Conservation (phyloP, 2,113 vertebrate genomes). For the Heterotilapia buettikoferi region DNA sequence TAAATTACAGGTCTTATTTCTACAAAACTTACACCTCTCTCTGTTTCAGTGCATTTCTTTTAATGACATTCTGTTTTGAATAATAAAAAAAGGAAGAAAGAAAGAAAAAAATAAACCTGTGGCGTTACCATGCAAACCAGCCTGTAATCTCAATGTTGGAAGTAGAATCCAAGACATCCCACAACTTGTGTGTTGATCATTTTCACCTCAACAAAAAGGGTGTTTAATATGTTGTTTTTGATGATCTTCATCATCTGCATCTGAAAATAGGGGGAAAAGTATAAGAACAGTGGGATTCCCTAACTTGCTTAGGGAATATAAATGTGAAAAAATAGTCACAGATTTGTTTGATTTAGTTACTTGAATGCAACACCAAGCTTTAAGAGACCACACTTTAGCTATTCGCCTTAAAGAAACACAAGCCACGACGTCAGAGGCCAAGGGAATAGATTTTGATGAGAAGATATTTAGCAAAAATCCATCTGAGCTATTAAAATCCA, state of each 20-base stretch:
- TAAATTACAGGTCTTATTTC: not conserved
- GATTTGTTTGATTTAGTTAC: not conserved
- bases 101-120: not conserved
- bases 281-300: not conserved
- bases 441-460: not conserved
- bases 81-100: not conserved
- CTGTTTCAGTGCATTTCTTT: not conserved
- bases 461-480: not conserved
- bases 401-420: not conserved
- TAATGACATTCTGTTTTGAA: not conserved
- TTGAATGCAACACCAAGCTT: not conserved
- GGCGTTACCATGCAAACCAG: not conserved
- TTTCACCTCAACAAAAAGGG: not conserved
- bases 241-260: not conserved
- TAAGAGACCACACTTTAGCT: not conserved
- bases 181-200: not conserved
- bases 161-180: not conserved
- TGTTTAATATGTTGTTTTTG: not conserved
- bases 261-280: accelerated
- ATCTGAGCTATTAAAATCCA: not conserved
- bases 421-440: not conserved
- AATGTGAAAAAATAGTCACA: not conserved
- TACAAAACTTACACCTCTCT: not conserved
- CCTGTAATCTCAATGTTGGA: not conserved
- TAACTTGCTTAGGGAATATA: not conserved